Conservation (phyloP, 2,797 vertebrate genomes). For the Gastrophryne carolinensis region DNA sequence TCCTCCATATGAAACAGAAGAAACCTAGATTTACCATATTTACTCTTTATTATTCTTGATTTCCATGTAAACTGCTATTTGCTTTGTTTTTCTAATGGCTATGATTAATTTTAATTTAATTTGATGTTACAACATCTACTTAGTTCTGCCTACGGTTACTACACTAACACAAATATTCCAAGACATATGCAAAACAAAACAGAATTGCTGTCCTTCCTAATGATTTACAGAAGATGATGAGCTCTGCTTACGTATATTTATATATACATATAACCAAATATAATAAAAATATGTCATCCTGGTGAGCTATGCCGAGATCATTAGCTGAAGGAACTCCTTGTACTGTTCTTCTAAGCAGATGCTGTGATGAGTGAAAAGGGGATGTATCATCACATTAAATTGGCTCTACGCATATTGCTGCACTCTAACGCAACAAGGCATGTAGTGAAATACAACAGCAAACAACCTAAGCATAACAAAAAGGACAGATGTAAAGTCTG, state of each 20-base stretch:
- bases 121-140: not conserved
- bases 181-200: slow-evolving; percentile 13
- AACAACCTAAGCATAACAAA: slow-evolving; percentile 18
- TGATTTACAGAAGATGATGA: slow-evolving; percentile 4
- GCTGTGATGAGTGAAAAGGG: slow-evolving; percentile 34
- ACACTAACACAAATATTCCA: slow-evolving; percentile 15
- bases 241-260: slow-evolving; percentile 11
- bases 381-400: slow-evolving; percentile 30
- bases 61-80: not conserved
- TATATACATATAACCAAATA: slow-evolving; percentile 4
- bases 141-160: not conserved
- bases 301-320: slow-evolving; percentile 27
- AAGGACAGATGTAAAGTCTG: slow-evolving; percentile 3
- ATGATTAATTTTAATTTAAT: not conserved
- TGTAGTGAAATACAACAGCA: not conserved
- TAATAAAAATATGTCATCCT: slow-evolving; percentile 24
- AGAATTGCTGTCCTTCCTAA: slow-evolving; percentile 4
- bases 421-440: slow-evolving; percentile 31
- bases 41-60: not conserved
- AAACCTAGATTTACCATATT: no score
- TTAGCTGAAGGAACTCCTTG: slow-evolving; percentile 38
- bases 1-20: no score
- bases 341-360: slow-evolving; percentile 39
- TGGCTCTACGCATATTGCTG: slow-evolving; percentile 23
- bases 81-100: not conserved